Base-by-base conservation (phyloP, 37 sponge, comb jelly and placozoan genomes). In the Trichoplax adhaerens region DNA sequence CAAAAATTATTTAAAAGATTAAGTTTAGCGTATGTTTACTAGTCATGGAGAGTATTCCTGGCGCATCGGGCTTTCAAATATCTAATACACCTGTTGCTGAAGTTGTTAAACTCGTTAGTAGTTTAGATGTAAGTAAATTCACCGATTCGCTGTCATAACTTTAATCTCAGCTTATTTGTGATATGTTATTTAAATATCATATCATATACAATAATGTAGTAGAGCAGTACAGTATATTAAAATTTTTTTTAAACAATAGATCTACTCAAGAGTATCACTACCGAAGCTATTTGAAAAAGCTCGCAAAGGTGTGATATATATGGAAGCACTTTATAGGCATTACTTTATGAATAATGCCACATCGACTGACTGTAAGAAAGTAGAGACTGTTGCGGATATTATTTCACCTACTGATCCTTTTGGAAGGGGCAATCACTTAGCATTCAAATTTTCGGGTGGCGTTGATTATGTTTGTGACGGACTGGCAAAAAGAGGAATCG, bases 371-470 rank as follows among this genome's bases (percentile, higher is more conserved):
- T 12, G 8, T 12, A 60, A 60, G 10, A 60, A 60, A 60, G 10
- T 60, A 12, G 10, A 12, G 52, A 46, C 74, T 4, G 63, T 50
- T 56, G 72, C 90, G 52, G 74, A 77, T 0, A 75, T 94, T 56
- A 50, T 94, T 52, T 90, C 95, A 4, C 84, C 95, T 46, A 52
- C 79, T 55, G 81, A 90, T 58, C 80, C 76, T 3, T 55, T 47
- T n/a, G 58, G 81, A 65, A 68, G 95, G 68, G 95, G 95, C 0
- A 70, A 73, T 57, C 95, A 94, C 56, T 74, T 94, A 46, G 85
- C 88, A 47, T 53, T 94, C 12, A 69, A 57, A 5, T 92, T 92
- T 56, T 80, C 86, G 1, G 54, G 56, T 3, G 69, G 78, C 3
- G 48, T 82, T n/a, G 60, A 73, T 0, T 83, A 73, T 49, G 76